Evolutionary conservation across 1,140 invertebrate genomes (phyloP).

Genomic region (Drosophila burlai): DNA sequence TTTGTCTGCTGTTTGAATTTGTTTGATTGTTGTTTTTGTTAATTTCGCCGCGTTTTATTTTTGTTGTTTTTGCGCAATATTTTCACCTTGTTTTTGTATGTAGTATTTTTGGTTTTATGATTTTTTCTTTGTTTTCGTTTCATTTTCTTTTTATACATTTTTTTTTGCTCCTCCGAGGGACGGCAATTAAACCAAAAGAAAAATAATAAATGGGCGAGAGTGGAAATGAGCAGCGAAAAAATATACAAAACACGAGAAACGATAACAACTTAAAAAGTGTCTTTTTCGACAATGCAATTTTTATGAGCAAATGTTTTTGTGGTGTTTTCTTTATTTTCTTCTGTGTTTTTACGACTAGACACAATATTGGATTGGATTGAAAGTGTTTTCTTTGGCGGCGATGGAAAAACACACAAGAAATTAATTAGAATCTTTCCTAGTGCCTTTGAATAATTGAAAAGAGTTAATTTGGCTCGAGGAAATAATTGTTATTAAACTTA

Average conservation of each 20-base stretch:
- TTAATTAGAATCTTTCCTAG: constrained; percentile 7
- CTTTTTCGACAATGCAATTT: constrained; percentile 29
- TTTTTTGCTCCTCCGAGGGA: constrained; percentile 42
- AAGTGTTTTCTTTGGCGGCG: constrained; percentile 17
- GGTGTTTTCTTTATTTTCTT: constrained; percentile 10
- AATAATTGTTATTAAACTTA: background rate
- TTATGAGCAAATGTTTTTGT: constrained; percentile 45
- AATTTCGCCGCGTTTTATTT: constrained; percentile 24
- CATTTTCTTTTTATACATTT: constrained; percentile 41
- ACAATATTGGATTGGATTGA: constrained; percentile 9
- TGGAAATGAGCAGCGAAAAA: constrained; percentile 37
- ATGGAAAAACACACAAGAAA: constrained; percentile 25
- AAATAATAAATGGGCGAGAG: constrained; percentile 43
- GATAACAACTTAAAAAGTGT: constrained; percentile 45
- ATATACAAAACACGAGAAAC: constrained; percentile 26
- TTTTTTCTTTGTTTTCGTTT: constrained; percentile 45
- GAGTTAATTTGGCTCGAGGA: background rate
- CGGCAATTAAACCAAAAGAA: constrained; percentile 56
- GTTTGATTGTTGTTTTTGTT: constrained; percentile 36
- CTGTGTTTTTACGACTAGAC: constrained; percentile 10
- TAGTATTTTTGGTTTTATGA: constrained; percentile 47
- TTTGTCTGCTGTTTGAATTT: constrained; percentile 40
- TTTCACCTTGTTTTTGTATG: constrained; percentile 63
- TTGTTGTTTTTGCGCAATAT: constrained; percentile 52
- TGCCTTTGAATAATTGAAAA: background rate